Conservation (phyloP, 2,888 invertebrate genomes). For the Monoplex corrugatus region DNA sequence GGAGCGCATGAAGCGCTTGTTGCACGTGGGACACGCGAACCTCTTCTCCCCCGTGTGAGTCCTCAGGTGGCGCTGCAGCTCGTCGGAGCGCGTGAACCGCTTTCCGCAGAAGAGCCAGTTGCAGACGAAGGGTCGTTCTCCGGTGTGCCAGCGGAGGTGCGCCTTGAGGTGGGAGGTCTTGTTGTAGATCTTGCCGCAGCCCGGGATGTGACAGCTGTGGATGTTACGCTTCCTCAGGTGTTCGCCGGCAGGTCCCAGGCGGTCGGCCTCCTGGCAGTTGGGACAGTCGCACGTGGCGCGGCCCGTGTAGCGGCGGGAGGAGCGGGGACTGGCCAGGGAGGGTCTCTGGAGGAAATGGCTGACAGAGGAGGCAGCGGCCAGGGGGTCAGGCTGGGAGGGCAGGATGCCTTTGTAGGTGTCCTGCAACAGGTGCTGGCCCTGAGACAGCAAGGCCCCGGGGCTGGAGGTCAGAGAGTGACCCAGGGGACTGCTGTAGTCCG, state of each 20-base stretch:
- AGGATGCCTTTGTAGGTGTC: constrained; percentile 94
- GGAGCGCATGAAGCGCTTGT: constrained; percentile 95
- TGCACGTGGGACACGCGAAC: constrained; percentile 92
- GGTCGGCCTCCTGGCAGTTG: constrained; percentile 96
- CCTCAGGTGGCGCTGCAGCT: constrained; percentile 96
- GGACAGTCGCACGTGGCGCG: constrained; percentile 98
- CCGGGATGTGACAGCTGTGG: constrained; percentile 81
- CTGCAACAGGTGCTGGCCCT: constrained; percentile 94
- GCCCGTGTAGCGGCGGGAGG: constrained; percentile 92
- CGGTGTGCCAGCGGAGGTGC: constrained; percentile 98
- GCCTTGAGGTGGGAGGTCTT: constrained; percentile 99
- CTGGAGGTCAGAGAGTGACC: constrained; percentile 63
- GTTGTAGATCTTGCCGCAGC: constrained; percentile 87
- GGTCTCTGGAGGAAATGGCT: constrained; percentile 84
- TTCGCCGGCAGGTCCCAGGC: constrained; percentile 92
- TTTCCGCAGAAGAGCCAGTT: constrained; percentile 99
- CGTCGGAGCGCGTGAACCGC: constrained; percentile 97
- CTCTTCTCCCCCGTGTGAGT: constrained; percentile 97
- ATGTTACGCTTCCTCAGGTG: constrained; percentile 79
- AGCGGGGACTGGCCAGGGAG: constrained; percentile 82
- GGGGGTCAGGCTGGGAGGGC: constrained; percentile 74
- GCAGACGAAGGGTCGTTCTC: constrained; percentile 97
- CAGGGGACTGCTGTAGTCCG: constrained; percentile 82
- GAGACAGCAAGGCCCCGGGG: constrained; percentile 86
- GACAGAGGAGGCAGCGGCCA: constrained; percentile 75